Conservation (phyloP, 2,113 vertebrate genomes). For the Zapus hudsonius region DNA sequence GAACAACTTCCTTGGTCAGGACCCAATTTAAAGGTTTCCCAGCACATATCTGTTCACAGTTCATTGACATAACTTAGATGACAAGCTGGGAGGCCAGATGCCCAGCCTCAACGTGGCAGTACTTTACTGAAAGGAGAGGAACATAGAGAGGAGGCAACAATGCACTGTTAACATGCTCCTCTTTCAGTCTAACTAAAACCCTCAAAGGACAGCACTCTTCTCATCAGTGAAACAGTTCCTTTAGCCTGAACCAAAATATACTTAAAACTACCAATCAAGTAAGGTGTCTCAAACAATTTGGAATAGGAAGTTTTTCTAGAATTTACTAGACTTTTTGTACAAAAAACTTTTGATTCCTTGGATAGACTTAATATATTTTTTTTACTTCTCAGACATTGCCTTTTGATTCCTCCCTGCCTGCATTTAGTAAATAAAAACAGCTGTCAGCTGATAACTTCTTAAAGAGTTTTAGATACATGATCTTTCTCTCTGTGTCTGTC, state of each 20-base stretch:
- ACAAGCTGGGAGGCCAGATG: background rate
- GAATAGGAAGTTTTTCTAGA: background rate
- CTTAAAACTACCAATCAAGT: background rate
- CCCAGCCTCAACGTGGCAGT: background rate
- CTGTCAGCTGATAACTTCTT: background rate
- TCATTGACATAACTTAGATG: background rate
- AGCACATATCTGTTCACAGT: background rate
- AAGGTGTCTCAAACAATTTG: background rate
- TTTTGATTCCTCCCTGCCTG: background rate
- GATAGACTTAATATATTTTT: background rate
- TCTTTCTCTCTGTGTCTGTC: too few relatives aligned
- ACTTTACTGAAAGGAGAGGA: background rate
- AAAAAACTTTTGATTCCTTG: background rate
- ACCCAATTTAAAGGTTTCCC: background rate
- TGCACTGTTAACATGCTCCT: background rate
- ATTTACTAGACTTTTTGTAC: background rate
- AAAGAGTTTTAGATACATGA: background rate
- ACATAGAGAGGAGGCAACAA: background rate
- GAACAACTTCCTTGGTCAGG: background rate
- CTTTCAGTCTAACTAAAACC: background rate
- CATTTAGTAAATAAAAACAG: constrained; percentile 34
- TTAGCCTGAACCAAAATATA: background rate
- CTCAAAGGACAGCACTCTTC: background rate
- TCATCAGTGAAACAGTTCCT: background rate
- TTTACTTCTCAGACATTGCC: background rate